Evolutionary conservation across 2,888 invertebrate species (phyloP), one percentile per base, ranked within the genome.

Genomic region (Himalopsyche kuldschensis): DNA sequence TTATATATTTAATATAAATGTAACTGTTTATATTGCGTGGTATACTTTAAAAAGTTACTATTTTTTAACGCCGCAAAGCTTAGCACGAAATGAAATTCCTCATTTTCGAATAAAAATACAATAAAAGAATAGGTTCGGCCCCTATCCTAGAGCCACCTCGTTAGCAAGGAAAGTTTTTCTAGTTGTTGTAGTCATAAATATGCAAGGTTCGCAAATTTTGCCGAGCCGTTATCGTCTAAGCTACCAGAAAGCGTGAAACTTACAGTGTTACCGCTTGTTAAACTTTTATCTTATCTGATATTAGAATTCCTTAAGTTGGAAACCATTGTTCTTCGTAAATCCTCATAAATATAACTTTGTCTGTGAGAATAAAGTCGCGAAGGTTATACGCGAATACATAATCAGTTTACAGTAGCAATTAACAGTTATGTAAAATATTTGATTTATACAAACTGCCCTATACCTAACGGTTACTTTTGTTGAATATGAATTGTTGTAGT

Each of bases 261-360:
- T 75, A 55, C 47, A 80, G 77, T 77, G 80, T 35, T 69, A 32
- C 48, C 77, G 41, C 80, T 55, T 55, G 77, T 69, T 35, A 78
- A 83, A 83, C 76, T 80, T 83, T 83, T 83, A 79, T 80, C 79
- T 79, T 48, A 79, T 82, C 80, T 80, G 83, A 83, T 83, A 79
- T 80, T 76, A 77, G 83, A 80, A 80, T 35, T 80, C 48, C 76
- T 77, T 47, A 76, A 80, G 83, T 77, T 80, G 78, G 46, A 75
- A 41, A 79, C 79, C 82, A 82, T 79, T 77, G 82, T 82, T 82
- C 55, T 63, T 30, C 69, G 63, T 27, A 69, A 69, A 69, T 69
- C 69, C 69, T 27, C 27, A 69, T 55, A 30, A 78, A 78, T 32
- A 69, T 69, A 69, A 69, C 69, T 69, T 69, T 69, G 69, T 69